Evolutionary conservation across 2,888 invertebrate genomes (phyloP).

Genomic region (Deroplatys truncata): DNA sequence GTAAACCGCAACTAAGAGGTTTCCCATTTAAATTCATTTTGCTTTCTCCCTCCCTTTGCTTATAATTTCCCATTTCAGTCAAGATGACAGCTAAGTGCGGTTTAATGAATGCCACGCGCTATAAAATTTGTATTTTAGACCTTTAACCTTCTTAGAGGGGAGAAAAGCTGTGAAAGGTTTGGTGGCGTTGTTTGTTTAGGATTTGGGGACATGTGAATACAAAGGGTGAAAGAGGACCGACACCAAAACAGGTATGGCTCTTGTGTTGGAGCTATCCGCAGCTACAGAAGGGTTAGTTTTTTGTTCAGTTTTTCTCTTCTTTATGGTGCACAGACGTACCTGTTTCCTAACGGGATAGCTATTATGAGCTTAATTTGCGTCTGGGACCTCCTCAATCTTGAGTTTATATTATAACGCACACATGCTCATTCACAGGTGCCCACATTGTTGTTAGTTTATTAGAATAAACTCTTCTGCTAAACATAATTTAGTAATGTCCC

Average conservation of each 20-base stretch:
- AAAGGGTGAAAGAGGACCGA: not conserved
- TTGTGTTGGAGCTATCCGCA: not conserved
- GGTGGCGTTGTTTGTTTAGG: not conserved
- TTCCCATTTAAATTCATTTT: no score
- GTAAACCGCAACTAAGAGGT: no score
- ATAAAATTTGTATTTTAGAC: not conserved
- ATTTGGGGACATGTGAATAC: not conserved
- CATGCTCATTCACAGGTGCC: no score
- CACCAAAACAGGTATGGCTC: not conserved
- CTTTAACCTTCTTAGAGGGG: not conserved
- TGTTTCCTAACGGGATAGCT: no score
- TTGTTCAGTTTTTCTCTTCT: not conserved
- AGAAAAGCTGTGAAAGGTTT: not conserved
- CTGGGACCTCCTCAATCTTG: no score
- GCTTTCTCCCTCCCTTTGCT: no score
- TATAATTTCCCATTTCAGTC: not conserved
- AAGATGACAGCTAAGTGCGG: not conserved
- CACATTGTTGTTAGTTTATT: no score
- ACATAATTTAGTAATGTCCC: no score
- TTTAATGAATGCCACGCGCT: not conserved
- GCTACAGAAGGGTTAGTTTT: not conserved
- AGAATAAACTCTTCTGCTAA: no score
- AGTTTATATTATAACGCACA: no score
- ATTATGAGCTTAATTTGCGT: no score
- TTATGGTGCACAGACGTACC: no score